phyloP scores from a whole-genome alignment of 2,113 vertebrate species.

The Tinamus guttatus region DNA sequence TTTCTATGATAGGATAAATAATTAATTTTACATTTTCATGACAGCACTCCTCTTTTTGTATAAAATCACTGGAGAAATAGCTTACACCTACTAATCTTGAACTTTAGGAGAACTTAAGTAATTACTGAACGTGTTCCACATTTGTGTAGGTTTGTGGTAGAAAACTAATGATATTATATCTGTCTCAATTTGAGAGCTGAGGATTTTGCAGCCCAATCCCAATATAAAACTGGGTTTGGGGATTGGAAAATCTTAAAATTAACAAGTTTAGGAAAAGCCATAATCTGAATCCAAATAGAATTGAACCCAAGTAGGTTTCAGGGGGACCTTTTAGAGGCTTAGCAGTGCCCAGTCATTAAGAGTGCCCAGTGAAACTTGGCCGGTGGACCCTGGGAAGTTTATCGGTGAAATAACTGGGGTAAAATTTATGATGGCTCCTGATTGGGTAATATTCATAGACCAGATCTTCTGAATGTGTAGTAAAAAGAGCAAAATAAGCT shows the following conservation, averaged over 20 bases:
- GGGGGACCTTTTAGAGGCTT: background rate
- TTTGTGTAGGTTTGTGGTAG: background rate
- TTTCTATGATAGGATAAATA: background rate
- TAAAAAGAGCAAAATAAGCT: background rate
- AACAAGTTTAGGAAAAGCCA: background rate
- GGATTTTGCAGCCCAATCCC: background rate
- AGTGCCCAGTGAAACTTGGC: background rate
- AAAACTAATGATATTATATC: background rate
- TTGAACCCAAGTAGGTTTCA: background rate
- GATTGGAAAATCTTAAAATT: background rate
- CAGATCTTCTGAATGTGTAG: background rate
- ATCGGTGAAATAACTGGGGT: background rate
- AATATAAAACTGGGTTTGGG: background rate
- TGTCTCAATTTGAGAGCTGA: background rate
- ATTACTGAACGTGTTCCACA: accelerated
- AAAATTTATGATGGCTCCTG: background rate
- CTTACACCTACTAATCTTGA: background rate
- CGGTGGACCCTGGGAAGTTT: background rate
- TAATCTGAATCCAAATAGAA: background rate
- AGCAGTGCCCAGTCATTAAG: background rate
- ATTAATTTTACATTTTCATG: background rate
- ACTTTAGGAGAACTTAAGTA: background rate
- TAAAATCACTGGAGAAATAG: background rate
- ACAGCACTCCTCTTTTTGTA: background rate
- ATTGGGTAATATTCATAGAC: background rate